Evolutionary conservation across 2,888 invertebrate species (phyloP), one percentile per base, ranked within the genome.

Genomic region (Ichneumoninae sp.): DNA sequence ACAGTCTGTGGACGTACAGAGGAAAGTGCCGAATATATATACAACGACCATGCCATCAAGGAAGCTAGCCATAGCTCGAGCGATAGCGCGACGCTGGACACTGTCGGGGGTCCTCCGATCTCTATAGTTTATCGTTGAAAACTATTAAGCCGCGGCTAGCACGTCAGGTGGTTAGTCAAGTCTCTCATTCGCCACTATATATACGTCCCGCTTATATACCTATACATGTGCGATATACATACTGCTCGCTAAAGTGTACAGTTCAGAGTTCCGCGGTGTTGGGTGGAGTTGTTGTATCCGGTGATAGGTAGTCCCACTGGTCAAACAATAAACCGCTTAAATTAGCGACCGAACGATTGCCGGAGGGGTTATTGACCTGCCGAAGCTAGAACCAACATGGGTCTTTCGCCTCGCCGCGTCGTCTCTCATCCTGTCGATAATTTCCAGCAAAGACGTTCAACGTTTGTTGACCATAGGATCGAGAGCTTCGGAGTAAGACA

Each of bases 311-410:
- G 65, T 47, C 75, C 52, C 33, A 70, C 75, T 79, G 75, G 81
- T 82, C 81, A 75, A 78, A 85, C 79, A 79, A 82, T 79, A 82
- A 85, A 71, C 82, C 71, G 13, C 85, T 82, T 85, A 82, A 85
- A 82, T 79, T 79, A 80, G 82, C 76, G 75, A 57, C 74, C 52
- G 76, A 54, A 79, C 71, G 70, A 79, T 82, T 82, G 79, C 75
- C 66, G 52, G 33, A 30, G 65, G 52, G n/a, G n/a, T 36, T 8
- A 26, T 68, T 40, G 26, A 69, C 70, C 66, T 54, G 57, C 54
- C 40, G 47, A 66, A 52, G 36, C 54, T 75, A 19, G 19, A 85
- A 79, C 79, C 54, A 82, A 71, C 78, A 78, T 71, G 78, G 75
- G 65, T 81, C 47, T 65, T 77, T 68, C 40, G 33, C 52, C 44